Conservation (phyloP, 1,140 invertebrate genomes). For the Contarinia nasturtii region DNA sequence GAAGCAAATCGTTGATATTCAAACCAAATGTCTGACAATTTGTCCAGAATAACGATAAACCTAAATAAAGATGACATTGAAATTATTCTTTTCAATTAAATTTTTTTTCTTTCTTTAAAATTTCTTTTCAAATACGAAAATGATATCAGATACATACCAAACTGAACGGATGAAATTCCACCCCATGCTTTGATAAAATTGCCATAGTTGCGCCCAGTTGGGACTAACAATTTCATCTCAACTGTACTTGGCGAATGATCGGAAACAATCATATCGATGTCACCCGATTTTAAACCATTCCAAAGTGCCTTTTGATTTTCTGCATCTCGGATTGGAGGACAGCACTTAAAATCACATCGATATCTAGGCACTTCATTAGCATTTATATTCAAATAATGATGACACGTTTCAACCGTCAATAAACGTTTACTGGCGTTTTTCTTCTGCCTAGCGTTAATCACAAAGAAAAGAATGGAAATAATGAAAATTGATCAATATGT, state of each 20-base stretch:
- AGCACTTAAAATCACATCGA: constrained; percentile 48
- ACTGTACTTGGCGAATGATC: constrained; percentile 55
- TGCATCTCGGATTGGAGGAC: constrained; percentile 42
- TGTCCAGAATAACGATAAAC: constrained; percentile 46
- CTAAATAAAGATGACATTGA: constrained; percentile 16
- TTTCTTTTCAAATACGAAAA: no score
- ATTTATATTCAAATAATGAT: constrained; percentile 45
- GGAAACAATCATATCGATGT: constrained; percentile 45
- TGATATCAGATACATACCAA: constrained; percentile 28
- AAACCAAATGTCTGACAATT: constrained; percentile 28
- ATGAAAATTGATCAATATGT: no score
- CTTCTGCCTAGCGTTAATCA: no score
- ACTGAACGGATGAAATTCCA: constrained; percentile 51
- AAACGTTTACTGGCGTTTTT: no score
- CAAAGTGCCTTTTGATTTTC: constrained; percentile 42
- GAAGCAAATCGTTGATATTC: constrained; percentile 30
- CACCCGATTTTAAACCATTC: constrained; percentile 31
- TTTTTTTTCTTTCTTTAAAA: constrained; percentile 3
- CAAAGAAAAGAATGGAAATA: no score
- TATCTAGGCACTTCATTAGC: constrained; percentile 38
- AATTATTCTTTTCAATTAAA: not conserved
- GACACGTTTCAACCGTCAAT: constrained; percentile 50
- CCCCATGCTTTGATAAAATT: constrained; percentile 52
- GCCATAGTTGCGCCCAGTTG: constrained; percentile 22
- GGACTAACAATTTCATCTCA: constrained; percentile 33